phyloP scores from a whole-genome alignment of 2,113 vertebrate genomes.

The Dromas ardeola region DNA sequence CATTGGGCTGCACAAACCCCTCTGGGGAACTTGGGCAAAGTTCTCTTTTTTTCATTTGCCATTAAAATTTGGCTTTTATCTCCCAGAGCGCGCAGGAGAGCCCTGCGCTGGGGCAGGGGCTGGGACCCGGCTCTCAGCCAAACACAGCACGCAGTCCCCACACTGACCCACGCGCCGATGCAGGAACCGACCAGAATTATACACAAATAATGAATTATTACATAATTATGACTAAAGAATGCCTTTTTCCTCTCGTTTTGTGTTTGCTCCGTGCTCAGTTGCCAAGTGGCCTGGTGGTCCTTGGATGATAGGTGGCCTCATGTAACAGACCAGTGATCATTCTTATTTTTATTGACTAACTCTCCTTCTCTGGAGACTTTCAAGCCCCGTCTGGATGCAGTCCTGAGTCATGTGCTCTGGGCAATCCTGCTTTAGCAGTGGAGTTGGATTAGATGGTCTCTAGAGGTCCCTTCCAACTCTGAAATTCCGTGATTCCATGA shows the following conservation, averaged over 20 bases:
- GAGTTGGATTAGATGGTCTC: no score
- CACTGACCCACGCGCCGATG: fast-evolving
- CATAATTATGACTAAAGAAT: neutral
- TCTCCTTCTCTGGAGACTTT: no score
- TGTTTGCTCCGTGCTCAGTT: neutral
- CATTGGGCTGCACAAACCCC: neutral
- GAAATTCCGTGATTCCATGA: no score
- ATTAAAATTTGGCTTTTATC: neutral
- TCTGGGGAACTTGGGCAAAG: neutral
- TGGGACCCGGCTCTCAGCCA: neutral
- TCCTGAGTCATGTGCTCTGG: no score
- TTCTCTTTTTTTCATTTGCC: neutral
- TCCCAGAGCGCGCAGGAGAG: neutral
- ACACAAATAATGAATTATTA: neutral
- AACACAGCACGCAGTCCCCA: neutral
- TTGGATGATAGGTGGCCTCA: neutral
- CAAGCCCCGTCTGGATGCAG: no score
- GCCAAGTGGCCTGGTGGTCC: neutral
- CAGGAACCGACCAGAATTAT: neutral
- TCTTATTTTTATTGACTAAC: neutral
- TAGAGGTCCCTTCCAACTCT: no score
- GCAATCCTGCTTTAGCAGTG: no score
- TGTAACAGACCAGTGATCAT: neutral
- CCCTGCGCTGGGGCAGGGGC: neutral
- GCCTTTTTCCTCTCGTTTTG: neutral